phyloP scores from a whole-genome alignment of 1,140 invertebrate genomes.

The Caerostris extrusa region DNA sequence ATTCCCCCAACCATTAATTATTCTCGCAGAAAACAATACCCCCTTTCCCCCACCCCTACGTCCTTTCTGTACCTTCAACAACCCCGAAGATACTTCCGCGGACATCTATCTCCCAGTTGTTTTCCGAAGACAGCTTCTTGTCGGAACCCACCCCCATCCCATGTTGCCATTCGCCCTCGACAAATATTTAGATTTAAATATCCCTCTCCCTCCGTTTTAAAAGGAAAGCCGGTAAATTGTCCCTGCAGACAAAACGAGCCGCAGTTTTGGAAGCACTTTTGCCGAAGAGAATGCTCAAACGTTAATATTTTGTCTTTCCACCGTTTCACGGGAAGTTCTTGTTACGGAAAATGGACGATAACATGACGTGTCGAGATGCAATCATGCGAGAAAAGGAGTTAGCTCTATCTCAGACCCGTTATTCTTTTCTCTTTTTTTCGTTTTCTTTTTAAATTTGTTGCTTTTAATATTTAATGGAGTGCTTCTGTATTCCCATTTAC shows the following conservation, averaged over 20 bases:
- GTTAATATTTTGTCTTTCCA: not conserved
- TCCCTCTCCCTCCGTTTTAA: not conserved
- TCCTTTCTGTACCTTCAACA: no score
- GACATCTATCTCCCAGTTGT: no score
- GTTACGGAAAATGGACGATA: not conserved
- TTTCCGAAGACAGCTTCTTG: no score
- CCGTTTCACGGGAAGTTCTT: not conserved
- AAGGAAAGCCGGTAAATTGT: not conserved
- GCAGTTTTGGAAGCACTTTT: not conserved
- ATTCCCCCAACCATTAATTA: no score
- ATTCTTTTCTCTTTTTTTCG: not conserved
- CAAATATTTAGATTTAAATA: slow-evolving; percentile 19
- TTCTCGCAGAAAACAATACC: no score
- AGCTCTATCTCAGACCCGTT: not conserved
- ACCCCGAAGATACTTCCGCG: no score
- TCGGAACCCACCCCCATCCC: no score
- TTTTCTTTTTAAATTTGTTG: not conserved
- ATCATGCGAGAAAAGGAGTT: not conserved
- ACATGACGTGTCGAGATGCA: not conserved
- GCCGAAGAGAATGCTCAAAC: not conserved
- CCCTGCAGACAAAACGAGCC: not conserved
- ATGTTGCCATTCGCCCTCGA: not conserved
- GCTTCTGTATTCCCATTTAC: not conserved
- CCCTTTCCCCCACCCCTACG: no score
- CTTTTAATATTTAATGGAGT: slow-evolving; percentile 18